Conservation (phyloP, 2,888 invertebrate genomes). For the Euclidia mi region DNA sequence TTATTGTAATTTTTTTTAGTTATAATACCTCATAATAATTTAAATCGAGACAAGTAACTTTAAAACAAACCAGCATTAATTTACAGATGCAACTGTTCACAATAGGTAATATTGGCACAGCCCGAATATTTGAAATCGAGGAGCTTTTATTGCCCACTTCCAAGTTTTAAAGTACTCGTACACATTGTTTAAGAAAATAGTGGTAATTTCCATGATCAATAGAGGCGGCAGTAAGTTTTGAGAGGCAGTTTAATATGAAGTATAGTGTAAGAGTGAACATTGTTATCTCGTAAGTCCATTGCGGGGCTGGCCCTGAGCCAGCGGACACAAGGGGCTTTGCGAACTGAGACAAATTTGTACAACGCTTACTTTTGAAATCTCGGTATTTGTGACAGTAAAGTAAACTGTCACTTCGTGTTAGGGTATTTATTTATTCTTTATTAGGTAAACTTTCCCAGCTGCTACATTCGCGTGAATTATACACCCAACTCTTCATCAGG, state of each 20-base stretch:
- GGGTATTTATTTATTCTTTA: too few species aligned
- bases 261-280: conserved; percentile 41
- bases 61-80: too few species aligned
- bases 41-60: too few species aligned
- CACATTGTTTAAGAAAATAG: conserved; percentile 26
- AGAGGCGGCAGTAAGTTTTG: conserved; percentile 26
- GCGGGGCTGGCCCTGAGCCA: conserved; percentile 54
- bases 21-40: too few species aligned
- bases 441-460: too few species aligned
- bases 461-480: too few species aligned
- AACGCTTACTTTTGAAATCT: conserved; percentile 47
- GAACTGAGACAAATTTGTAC: conserved; percentile 59
- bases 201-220: conserved; percentile 33
- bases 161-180: neutral
- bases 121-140: too few species aligned
- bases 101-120: too few species aligned
- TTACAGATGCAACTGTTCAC: too few species aligned
- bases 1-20: too few species aligned
- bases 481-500: too few species aligned
- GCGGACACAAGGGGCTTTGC: conserved; percentile 39
- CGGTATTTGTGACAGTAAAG: conserved; percentile 34
- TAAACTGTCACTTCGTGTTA: conserved; percentile 21
- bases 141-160: neutral
- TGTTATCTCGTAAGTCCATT: conserved; percentile 44
- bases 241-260: conserved; percentile 48